Evolutionary conservation across 2,113 vertebrate species (phyloP).

Genomic region (Genyomyrus donnyi): DNA sequence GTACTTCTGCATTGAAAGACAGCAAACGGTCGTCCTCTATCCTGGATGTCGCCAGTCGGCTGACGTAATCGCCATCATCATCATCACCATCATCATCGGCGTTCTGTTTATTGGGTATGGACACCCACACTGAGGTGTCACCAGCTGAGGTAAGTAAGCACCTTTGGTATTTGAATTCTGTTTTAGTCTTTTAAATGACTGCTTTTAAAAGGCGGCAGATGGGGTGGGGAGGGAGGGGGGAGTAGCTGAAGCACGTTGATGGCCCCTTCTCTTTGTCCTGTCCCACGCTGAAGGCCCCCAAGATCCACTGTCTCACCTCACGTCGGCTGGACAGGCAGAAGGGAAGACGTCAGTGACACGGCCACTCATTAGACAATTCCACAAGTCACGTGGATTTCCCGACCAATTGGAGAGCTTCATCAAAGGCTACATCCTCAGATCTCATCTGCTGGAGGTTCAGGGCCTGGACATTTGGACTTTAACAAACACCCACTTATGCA

Average conservation of each 20-base stretch:
- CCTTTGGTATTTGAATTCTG: constrained; percentile 78
- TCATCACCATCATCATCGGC: constrained; percentile 34
- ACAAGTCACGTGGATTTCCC: background rate
- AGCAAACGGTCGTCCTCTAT: background rate
- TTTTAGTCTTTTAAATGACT: constrained; percentile 40
- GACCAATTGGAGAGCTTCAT: background rate
- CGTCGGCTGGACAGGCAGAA: constrained; percentile 67
- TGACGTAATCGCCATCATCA: constrained; percentile 18
- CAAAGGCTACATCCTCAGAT: background rate
- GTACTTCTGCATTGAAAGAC: constrained; percentile 12
- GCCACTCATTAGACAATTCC: background rate
- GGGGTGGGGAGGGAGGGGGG: constrained; percentile 31
- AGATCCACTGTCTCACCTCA: constrained; percentile 85
- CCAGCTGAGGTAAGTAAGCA: constrained; percentile 65
- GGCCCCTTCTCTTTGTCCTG: constrained; percentile 46
- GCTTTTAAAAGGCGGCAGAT: constrained; percentile 38
- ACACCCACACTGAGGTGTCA: constrained; percentile 64
- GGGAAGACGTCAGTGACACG: constrained; percentile 1
- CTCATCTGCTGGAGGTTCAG: background rate
- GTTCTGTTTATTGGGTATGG: constrained; percentile 37
- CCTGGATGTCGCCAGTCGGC: constrained; percentile 1
- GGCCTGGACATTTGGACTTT: background rate
- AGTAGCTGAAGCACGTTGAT: constrained; percentile 30
- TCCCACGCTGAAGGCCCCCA: constrained; percentile 68
- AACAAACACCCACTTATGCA: background rate